phyloP scores from a whole-genome alignment of 92 coral and sea anemone species.

The Porites lobata region DNA sequence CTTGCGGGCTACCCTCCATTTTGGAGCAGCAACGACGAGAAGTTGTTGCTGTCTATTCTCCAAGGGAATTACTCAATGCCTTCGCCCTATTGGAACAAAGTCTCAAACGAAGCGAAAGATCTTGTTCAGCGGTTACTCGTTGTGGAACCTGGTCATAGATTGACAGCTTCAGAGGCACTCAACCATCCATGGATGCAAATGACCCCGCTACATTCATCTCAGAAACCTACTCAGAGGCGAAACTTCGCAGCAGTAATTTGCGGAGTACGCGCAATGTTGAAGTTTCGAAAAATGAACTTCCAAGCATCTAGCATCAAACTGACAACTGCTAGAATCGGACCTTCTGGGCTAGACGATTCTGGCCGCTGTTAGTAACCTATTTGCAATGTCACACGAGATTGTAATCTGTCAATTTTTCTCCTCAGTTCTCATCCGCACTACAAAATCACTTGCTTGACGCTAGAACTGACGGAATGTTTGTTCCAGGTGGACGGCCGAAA shows the following conservation, averaged over 20 bases:
- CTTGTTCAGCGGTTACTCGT: constrained; percentile 79
- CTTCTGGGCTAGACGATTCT: not conserved
- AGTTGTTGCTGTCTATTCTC: constrained; percentile 84
- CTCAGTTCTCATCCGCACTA: too few relatives aligned
- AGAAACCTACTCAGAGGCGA: constrained; percentile 37
- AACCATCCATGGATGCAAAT: constrained; percentile 90
- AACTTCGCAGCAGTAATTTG: constrained; percentile 68
- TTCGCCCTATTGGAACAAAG: constrained; percentile 73
- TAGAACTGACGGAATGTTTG: too few relatives aligned
- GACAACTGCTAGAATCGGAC: constrained; percentile 55
- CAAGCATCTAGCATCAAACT: constrained; percentile 32
- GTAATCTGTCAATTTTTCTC: too few relatives aligned
- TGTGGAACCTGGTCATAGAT: constrained; percentile 70
- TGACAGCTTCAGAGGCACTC: constrained; percentile 81
- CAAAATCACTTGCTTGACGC: too few relatives aligned
- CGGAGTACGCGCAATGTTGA: constrained; percentile 80
- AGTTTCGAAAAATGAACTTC: constrained; percentile 62
- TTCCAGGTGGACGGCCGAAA: too few relatives aligned
- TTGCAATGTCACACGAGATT: not conserved
- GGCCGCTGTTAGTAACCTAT: not conserved
- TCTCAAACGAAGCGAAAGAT: constrained; percentile 82
- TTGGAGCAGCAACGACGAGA: constrained; percentile 88
- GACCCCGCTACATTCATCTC: not conserved
- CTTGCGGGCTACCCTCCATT: constrained; percentile 97
- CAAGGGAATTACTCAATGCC: constrained; percentile 82